phyloP scores from a whole-genome alignment of 2,888 invertebrate genomes.

The Teleiodes luculella region DNA sequence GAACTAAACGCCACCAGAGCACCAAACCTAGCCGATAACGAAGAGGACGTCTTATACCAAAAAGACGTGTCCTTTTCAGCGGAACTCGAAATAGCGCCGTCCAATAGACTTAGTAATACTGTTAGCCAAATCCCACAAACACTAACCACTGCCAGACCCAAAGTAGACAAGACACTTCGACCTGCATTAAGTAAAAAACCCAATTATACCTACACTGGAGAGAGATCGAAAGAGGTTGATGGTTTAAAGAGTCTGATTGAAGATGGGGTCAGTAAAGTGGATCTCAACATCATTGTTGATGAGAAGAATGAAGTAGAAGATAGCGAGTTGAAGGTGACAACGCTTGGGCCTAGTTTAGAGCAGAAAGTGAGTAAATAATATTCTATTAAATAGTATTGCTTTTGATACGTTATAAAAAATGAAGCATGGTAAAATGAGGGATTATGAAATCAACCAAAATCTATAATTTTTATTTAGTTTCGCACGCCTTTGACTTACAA shows the following conservation, averaged over 20 bases:
- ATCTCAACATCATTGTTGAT: constrained; percentile 66
- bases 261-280: constrained; percentile 66
- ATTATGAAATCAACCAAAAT: too few species aligned
- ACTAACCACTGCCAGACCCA: constrained; percentile 12
- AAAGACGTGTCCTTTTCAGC: constrained; percentile 89
- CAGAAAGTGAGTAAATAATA: constrained; percentile 72
- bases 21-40: constrained; percentile 71
- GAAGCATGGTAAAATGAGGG: too few species aligned
- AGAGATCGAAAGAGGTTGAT: constrained; percentile 56
- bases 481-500: too few species aligned
- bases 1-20: constrained; percentile 86
- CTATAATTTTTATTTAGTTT: too few species aligned
- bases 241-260: constrained; percentile 66
- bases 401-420: too few species aligned
- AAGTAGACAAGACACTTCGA: neutral
- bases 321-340: constrained; percentile 59
- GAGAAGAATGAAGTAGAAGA: constrained; percentile 44
- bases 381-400: neutral
- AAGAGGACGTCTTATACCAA: constrained; percentile 85
- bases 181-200: constrained; percentile 29
- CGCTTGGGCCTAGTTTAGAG: constrained; percentile 82
- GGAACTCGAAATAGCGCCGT: constrained; percentile 80
- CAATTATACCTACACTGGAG: constrained; percentile 57
- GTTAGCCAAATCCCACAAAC: constrained; percentile 45
- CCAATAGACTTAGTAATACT: constrained; percentile 67